A percentile compares a stretch with the other conserved stretches of the same genome.
Evolutionary conservation across 37 sponge, comb jelly and placozoan genomes (phyloP).

Genomic region (Bolinopsis microptera): DNA sequence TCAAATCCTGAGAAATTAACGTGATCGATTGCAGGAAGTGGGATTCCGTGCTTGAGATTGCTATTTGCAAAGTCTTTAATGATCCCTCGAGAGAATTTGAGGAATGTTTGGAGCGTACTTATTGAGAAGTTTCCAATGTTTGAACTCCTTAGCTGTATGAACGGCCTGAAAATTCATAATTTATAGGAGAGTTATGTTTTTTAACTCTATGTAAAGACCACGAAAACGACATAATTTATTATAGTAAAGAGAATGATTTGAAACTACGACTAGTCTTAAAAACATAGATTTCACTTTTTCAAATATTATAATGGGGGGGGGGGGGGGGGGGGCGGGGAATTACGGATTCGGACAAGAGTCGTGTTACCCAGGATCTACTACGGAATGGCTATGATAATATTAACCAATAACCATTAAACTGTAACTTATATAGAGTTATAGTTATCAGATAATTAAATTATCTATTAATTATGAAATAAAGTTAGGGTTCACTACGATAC

Average conservation of each 20-base stretch:
- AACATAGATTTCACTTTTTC: too few species aligned
- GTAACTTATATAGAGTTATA: too few species aligned
- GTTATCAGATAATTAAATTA: too few species aligned
- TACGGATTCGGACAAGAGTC: too few species aligned
- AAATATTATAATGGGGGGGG: too few species aligned
- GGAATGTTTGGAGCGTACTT: background rate
- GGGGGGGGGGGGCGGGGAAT: too few species aligned
- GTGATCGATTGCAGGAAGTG: conserved; percentile 24
- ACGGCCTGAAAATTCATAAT: background rate
- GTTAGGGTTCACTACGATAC: too few species aligned
- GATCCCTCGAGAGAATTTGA: background rate
- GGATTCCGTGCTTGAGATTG: background rate
- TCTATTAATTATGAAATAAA: too few species aligned
- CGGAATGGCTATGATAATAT: too few species aligned
- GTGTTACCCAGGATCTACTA: too few species aligned
- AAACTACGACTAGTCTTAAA: background rate
- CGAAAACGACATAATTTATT: background rate
- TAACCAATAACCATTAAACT: too few species aligned
- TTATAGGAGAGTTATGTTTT: too few species aligned
- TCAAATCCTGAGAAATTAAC: conserved; percentile 8
- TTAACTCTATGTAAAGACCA: background rate
- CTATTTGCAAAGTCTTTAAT: background rate
- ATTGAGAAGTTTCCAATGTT: conserved; percentile 47
- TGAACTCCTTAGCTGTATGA: background rate
- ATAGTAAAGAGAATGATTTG: background rate